Base-by-base conservation (phyloP, 1,140 invertebrate genomes). In the Scaptomyza montana region DNA sequence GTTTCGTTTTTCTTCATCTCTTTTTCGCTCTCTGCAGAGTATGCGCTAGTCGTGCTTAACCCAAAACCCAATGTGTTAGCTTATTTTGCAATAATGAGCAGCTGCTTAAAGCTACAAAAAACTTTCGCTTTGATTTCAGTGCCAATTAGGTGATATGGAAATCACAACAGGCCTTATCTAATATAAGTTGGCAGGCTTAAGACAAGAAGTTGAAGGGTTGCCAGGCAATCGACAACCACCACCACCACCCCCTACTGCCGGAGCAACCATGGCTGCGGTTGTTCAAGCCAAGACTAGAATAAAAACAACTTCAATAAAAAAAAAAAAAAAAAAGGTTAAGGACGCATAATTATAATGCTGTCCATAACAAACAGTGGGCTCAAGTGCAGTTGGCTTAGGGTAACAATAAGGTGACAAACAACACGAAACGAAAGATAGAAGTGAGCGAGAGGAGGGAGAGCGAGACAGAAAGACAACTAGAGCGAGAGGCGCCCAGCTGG, bases 281-380 rank as follows among this genome's bases (percentile, higher is more conserved):
- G 28, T 6, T 10, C 41, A 5, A 55, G 12, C 7, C 30, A 41
- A 6, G 25, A 2, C 21, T 3, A 25, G 21, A 25, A 1, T 21
- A 21, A 21, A 49, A 47, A 60, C 39, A 41, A n/a, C n/a, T n/a
- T 3, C 12, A 45, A 64, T 64, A 36, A 43, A 50, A 41, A 16
- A 39, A 49, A 39, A 39, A 25, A 28, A 55, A 39, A 39, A 25
- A 28, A 39, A 50, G 39, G 55, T 57, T 67, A 55, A 67, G 64
- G 61, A 63, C 66, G 75, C 72, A 78, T 78, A 78, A 78, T 78
- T 78, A 78, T 78, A 78, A 78, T 75, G 60, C 71, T 75, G 72
- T 78, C 25, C 64, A 61, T 68, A 73, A 68, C 70, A 73, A 73
- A 49, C 72, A 75, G 61, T 10, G 2, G 2, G 33, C 61, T 63